Percentiles rank a stretch among this genome's conserved stretches.
Conservation (phyloP, 2,888 invertebrate genomes). For the Cremastinae sp. region DNA sequence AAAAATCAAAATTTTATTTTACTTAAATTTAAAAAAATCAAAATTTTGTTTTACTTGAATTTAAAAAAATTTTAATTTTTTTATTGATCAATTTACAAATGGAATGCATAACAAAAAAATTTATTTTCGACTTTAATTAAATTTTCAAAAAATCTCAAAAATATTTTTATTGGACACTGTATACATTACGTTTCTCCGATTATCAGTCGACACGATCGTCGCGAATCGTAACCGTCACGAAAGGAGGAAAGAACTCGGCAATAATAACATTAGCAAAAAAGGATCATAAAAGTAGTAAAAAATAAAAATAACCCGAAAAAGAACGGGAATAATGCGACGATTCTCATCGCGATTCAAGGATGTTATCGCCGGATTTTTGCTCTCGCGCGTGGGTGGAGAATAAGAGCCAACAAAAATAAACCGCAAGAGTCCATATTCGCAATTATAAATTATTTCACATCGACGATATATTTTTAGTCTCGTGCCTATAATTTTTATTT, state of each 20-base stretch:
- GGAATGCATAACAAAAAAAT: too few relatives aligned
- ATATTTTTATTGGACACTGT: conserved; percentile 1
- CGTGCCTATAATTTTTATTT: too few relatives aligned
- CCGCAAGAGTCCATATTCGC: not conserved
- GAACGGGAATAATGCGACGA: conserved; percentile 7
- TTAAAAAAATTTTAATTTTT: too few relatives aligned
- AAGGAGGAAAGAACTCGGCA: conserved; percentile 5
- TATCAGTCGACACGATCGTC: conserved; percentile 33
- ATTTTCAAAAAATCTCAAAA: too few relatives aligned
- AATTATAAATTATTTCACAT: not conserved
- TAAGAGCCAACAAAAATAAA: conserved; percentile 27
- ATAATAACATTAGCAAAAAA: conserved; percentile 12
- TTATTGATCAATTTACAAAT: too few relatives aligned
- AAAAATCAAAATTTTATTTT: too few relatives aligned
- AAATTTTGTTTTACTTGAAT: too few relatives aligned
- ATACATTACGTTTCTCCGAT: conserved; percentile 12
- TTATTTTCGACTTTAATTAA: too few relatives aligned
- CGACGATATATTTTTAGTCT: too few relatives aligned
- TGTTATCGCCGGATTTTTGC: conserved; percentile 25
- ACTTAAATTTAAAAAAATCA: too few relatives aligned
- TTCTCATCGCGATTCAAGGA: conserved; percentile 50
- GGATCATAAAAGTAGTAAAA: not conserved
- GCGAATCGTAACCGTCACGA: conserved; percentile 18
- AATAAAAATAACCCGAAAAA: not conserved
- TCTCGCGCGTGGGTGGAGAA: conserved; percentile 49